Base-by-base conservation (phyloP, 2,888 invertebrate genomes). In the Pediacus dermestoides region DNA sequence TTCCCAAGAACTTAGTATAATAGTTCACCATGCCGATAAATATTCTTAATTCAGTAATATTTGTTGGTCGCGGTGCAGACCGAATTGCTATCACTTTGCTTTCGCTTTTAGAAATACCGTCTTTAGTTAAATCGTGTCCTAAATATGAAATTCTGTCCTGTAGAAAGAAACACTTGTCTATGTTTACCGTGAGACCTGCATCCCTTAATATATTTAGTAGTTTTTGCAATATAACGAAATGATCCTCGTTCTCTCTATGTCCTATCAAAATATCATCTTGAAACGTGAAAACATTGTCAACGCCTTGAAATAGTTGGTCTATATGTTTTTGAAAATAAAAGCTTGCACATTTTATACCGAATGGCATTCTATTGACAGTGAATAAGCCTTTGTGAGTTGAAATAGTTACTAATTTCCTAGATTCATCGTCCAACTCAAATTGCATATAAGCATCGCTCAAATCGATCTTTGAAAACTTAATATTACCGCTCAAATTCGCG, bases 251-350 rank as follows among this genome's bases (percentile, higher is more conserved):
- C n/a, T 40, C 46, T 14, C 45, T 44, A 3, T 57, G 57, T 7
- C 54, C 59, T 3, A 63, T 46, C 3, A 58, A 33, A 23, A 63
- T 51, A 25, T 63, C 63, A 34, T 64, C 60, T 13, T 57, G 36
- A 42, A 52, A 65, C 44, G 48, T 51, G 12, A 42, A 57, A 9
- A 55, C 52, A 3, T 46, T 52, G 3, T 53, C 44, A 1, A 58
- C 41, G 4, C 57, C 61, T 26, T 38, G 35, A 8, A 67, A 36
- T 16, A 63, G 38, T 27, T 50, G 39, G 39, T 67, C 66, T 25
- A 64, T 45, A 8, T 49, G 46, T 16, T 45, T 34, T 36, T 64
- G 63, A 39, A 64, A 63, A 30, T 62, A 58, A 2, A 57, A 9
- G 54, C 52, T 7, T 37, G 14, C 32, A 11, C 22, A 2, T 13